phyloP scores from a whole-genome alignment of 2,888 invertebrate species.

The Perizoma affinitatum region DNA sequence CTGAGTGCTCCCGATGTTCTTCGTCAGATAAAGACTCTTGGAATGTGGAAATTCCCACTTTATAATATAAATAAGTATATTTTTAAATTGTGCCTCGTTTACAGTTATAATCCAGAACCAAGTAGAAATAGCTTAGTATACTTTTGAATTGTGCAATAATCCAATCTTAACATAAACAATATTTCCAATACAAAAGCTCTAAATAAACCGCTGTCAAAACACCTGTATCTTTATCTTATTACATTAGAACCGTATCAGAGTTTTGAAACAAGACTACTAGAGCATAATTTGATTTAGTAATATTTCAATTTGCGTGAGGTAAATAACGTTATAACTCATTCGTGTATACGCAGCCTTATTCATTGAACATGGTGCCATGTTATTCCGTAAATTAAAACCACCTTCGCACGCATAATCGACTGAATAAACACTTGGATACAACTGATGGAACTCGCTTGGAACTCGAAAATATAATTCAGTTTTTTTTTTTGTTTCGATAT shows the following conservation, averaged over 20 bases:
- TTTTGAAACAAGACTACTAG: slow-evolving; percentile 31
- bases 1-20: no score
- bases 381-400: slow-evolving; percentile 70
- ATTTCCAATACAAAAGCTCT: slow-evolving; percentile 16
- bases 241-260: slow-evolving; percentile 23
- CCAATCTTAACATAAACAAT: slow-evolving; percentile 4
- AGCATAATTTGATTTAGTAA: slow-evolving; percentile 35
- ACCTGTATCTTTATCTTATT: slow-evolving; percentile 22
- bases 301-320: slow-evolving; percentile 38
- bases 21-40: no score
- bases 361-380: slow-evolving; percentile 51
- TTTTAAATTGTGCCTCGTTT: no score
- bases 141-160: slow-evolving; percentile 4
- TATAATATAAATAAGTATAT: no score
- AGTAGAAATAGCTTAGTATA: not conserved
- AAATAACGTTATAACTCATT: slow-evolving; percentile 36
- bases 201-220: slow-evolving; percentile 22
- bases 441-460: slow-evolving; percentile 43
- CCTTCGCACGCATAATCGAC: slow-evolving; percentile 67
- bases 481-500: not conserved
- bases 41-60: no score
- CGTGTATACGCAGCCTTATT: slow-evolving; percentile 41
- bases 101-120: not conserved
- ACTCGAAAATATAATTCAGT: slow-evolving; percentile 17
- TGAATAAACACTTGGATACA: slow-evolving; percentile 56